phyloP scores from a whole-genome alignment of 53 echinoderm and acorn worm genomes.

The Paelopatides confundens region DNA sequence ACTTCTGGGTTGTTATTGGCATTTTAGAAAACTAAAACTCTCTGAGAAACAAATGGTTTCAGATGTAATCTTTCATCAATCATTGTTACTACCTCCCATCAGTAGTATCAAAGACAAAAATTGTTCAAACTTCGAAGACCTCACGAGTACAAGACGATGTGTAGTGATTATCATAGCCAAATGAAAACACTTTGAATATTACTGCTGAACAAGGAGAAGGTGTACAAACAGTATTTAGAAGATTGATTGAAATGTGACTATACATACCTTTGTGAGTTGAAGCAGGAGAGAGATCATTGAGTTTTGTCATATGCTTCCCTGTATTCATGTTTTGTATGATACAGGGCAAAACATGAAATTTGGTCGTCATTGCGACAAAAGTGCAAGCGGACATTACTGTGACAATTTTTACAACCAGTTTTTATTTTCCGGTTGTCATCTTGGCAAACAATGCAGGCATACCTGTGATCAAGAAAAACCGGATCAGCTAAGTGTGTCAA shows the following conservation, averaged over 20 bases:
- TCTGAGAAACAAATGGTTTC: too few species aligned
- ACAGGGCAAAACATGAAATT: not conserved
- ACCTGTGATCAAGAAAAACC: too few species aligned
- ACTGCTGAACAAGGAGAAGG: not conserved
- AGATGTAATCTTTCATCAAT: too few species aligned
- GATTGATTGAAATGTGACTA: not conserved
- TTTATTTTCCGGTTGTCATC: not conserved
- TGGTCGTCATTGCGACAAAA: not conserved
- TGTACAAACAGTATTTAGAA: conserved; percentile 16
- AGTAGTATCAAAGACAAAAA: not conserved
- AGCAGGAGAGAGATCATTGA: not conserved
- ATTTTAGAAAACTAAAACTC: too few species aligned
- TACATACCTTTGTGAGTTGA: not conserved
- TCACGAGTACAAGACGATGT: not conserved
- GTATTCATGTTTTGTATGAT: not conserved
- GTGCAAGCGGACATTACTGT: not conserved
- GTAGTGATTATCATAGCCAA: not conserved
- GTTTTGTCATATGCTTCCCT: not conserved
- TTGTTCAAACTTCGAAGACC: not conserved
- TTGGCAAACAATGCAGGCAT: not conserved
- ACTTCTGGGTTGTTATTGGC: not conserved
- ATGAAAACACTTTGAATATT: not conserved
- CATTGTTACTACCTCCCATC: too few species aligned
- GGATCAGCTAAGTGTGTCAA: not conserved
- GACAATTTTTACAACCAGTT: not conserved